Evolutionary conservation across 1,140 invertebrate genomes (phyloP), one percentile per base, ranked within the genome.

Genomic region (Homalodisca vitripennis): DNA sequence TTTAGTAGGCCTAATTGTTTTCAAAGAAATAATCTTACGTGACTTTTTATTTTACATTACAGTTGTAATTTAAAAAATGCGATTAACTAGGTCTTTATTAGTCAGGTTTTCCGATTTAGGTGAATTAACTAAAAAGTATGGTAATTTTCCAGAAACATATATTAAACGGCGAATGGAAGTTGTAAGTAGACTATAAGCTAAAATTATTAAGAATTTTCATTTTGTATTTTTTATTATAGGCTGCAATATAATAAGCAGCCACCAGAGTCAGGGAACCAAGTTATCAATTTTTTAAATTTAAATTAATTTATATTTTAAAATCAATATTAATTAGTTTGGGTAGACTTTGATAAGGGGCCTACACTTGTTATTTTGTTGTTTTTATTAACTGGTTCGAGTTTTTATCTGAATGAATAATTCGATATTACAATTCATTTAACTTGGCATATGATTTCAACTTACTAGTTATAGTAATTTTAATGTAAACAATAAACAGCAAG

Each of bases 141-240:
- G 91, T 1, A 95, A 95, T 83, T 83, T 95, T 51, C 93, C 93
- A 0, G 89, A 94, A 70, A 83, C 87, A 1, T 95, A 93, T 71
- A 88, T 95, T 26, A 87, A 92, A 77, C 82, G 89, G 73, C 83
- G 85, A 66, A 87, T 88, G 79, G 87, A 91, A 89, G 80, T 60
- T 10, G 89, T 88, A 75, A 71, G 67, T 67, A 64, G 27, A 41
- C 20, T 26, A 34, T 66, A 14, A 24, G 46, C 46, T 29, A 31
- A n/a, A 60, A 67, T 62, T 1, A 31, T n/a, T 53, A 13, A 3
- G 6, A 22, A 6, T 53, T 3, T 6, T 53, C 20, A n/a, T 3
- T 13, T n/a, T 53, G 13, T n/a, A 53, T 12, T 53, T 53, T 53
- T 53, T 24, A 24, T 3, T 22, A 53, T n/a, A 53, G n/a, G n/a